phyloP scores from a whole-genome alignment of 2,113 vertebrate species.

The Bothrops jararaca region DNA sequence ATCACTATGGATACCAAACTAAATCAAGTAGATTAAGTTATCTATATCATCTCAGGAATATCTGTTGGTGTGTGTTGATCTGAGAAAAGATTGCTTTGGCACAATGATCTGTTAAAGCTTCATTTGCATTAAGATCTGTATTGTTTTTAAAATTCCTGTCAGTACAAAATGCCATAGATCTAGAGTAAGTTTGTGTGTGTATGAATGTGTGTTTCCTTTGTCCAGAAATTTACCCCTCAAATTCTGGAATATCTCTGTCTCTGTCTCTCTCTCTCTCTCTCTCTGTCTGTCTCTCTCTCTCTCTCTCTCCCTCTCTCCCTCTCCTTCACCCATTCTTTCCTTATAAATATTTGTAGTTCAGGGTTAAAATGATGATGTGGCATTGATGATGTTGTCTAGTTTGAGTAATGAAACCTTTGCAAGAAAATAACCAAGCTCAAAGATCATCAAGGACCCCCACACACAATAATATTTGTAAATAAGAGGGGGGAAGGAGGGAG shows the following conservation, averaged over 20 bases:
- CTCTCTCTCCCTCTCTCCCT: background rate
- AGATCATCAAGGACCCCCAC: no score
- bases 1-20: conserved; percentile 52
- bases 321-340: background rate
- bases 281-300: background rate
- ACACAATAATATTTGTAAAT: no score
- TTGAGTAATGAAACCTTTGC: no score
- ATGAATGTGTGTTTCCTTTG: background rate
- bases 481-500: background rate
- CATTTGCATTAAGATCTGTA: conserved; percentile 45
- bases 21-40: conserved; percentile 54
- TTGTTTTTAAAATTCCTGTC: conserved; percentile 11
- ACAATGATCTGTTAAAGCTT: background rate
- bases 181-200: background rate
- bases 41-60: conserved; percentile 26
- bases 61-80: background rate
- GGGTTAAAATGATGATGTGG: no score
- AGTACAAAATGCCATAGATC: background rate
- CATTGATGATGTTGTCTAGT: no score
- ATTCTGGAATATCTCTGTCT: no score
- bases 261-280: no score
- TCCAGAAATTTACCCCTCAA: background rate
- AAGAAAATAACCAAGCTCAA: no score
- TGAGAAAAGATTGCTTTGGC: conserved; percentile 15
- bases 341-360: background rate